These are phyloP conservation scores for Megalops atlanticus DNA, from an alignment of 2,113 vertebrate genomes.

Conservation along the genomic window DNA sequence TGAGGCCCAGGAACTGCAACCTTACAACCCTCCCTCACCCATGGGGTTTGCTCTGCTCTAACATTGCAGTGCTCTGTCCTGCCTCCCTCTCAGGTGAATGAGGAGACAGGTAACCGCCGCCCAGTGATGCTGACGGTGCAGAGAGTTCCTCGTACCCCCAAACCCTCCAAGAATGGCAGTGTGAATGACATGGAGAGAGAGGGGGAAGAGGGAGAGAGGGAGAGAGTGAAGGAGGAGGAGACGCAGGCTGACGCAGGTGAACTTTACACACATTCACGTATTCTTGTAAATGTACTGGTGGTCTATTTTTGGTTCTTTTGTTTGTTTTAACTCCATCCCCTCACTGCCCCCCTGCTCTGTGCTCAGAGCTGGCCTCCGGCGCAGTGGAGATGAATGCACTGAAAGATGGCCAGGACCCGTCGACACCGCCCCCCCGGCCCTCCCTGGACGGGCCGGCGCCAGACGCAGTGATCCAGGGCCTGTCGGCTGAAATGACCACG, in stretches of 20 bases:
- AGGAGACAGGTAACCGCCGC: slow-evolving; percentile 88
- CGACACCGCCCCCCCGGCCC: slow-evolving; percentile 47
- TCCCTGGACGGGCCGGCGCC: slow-evolving; percentile 50
- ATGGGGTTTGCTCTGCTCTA: background rate
- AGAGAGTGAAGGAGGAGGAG: slow-evolving; percentile 69
- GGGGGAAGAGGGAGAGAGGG: slow-evolving; percentile 71
- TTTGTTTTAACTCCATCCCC: background rate
- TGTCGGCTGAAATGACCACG: slow-evolving; percentile 89
- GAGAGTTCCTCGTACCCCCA: slow-evolving; percentile 78
- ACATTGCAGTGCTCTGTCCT: background rate
- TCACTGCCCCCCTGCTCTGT: slow-evolving; percentile 3
- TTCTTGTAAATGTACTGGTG: no score
- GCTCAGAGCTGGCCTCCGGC: slow-evolving; percentile 59
- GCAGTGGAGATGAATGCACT: slow-evolving; percentile 68
- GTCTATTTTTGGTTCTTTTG: background rate
- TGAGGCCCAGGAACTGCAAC: slow-evolving; percentile 41
- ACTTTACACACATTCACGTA: background rate
- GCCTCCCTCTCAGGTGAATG: slow-evolving; percentile 77
- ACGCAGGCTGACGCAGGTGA: slow-evolving; percentile 59
- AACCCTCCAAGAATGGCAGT: slow-evolving; percentile 76
- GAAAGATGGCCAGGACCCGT: slow-evolving; percentile 65
- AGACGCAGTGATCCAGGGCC: slow-evolving; percentile 81
- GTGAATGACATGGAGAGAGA: slow-evolving; percentile 82
- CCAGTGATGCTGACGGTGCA: slow-evolving; percentile 91
- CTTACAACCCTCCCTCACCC: background rate